A percentile compares a stretch with the other conserved stretches of the same genome.
Evolutionary conservation across 2,888 invertebrate species (phyloP).

Genomic region (Zootermopsis nevadensis): DNA sequence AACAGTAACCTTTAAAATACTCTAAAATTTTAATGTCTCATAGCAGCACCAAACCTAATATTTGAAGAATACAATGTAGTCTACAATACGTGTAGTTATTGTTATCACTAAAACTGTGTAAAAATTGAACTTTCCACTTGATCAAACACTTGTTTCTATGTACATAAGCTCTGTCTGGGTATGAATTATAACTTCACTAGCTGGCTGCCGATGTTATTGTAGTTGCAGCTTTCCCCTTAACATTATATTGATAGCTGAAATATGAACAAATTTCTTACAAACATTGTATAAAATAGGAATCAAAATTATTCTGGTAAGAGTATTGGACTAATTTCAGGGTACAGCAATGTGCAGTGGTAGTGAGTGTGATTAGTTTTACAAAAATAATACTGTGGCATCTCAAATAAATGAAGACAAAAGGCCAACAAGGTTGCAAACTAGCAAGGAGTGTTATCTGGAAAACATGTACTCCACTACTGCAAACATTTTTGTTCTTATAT

Average conservation of each 20-base stretch:
- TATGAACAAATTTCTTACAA: conserved; percentile 12
- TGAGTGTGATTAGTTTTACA: too few species aligned
- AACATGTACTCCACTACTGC: too few species aligned
- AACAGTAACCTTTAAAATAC: not conserved
- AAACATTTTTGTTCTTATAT: too few species aligned
- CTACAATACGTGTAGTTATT: not conserved
- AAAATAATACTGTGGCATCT: too few species aligned
- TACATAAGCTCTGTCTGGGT: not conserved
- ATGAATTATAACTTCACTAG: not conserved
- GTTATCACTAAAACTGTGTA: not conserved
- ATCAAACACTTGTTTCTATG: not conserved
- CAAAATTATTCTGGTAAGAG: too few species aligned
- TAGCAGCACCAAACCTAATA: not conserved
- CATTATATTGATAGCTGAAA: conserved; percentile 49
- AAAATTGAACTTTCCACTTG: not conserved
- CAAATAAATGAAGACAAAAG: too few species aligned
- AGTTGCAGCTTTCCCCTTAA: conserved; percentile 37
- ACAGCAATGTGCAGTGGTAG: too few species aligned
- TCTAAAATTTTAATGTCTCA: too few species aligned
- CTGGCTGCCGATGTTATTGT: not conserved
- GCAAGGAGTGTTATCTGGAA: too few species aligned
- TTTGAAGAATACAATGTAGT: not conserved
- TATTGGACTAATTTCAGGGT: too few species aligned
- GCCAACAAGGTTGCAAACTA: too few species aligned
- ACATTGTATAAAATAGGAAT: too few species aligned